These are phyloP conservation scores for Procambarus clarkii DNA, from an alignment of 1,140 invertebrate genomes.

Conservation along the genomic window DNA sequence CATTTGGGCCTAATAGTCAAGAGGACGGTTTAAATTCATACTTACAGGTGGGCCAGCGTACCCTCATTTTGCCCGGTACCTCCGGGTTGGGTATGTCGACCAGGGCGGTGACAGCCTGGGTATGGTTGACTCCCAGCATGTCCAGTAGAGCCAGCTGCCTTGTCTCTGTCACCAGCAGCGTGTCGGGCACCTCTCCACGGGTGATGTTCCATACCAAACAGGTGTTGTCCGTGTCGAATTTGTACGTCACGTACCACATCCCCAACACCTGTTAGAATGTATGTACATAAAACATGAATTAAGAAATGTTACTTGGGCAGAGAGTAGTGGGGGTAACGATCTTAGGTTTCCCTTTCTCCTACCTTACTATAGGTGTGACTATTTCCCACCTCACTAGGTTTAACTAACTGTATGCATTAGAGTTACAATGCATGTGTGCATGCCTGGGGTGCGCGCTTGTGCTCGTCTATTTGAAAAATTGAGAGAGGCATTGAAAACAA, in stretches of 20 bases:
- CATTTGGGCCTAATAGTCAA: too few species aligned
- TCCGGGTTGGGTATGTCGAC: conserved; percentile 81
- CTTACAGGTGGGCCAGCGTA: conserved; percentile 88
- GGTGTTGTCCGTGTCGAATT: conserved; percentile 86
- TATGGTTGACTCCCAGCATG: conserved; percentile 81
- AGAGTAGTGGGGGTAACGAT: too few species aligned
- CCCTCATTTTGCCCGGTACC: conserved; percentile 84
- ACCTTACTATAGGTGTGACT: too few species aligned
- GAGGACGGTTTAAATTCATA: conserved; percentile 69
- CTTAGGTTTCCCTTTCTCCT: too few species aligned
- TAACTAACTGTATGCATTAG: too few species aligned
- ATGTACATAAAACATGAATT: too few species aligned
- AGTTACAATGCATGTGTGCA: too few species aligned
- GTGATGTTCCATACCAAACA: conserved; percentile 89
- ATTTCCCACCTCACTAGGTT: too few species aligned
- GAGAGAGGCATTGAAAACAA: too few species aligned
- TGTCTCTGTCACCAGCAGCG: conserved; percentile 66
- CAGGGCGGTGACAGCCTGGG: conserved; percentile 85
- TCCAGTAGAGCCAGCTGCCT: conserved; percentile 67
- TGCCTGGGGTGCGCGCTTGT: too few species aligned
- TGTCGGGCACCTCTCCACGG: conserved; percentile 73
- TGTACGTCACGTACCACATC: conserved; percentile 90
- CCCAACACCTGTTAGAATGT: conserved; percentile 82
- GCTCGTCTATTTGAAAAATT: too few species aligned
- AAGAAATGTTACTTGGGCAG: too few species aligned